phyloP scores from a whole-genome alignment of 2,113 vertebrate genomes.

The Macrotis lagotis region DNA sequence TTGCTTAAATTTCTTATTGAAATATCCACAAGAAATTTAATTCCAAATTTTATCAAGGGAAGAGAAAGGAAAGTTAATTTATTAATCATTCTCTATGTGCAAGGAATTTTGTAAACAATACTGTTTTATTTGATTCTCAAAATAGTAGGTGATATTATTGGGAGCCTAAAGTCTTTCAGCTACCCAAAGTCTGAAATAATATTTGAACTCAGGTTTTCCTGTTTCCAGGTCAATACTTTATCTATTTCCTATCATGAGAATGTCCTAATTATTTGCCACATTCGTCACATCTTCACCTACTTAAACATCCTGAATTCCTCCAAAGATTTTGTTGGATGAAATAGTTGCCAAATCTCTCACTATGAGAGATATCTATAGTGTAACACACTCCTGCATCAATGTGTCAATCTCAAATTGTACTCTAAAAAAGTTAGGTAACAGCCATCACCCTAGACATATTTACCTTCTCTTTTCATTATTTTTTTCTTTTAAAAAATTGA shows the following conservation, averaged over 20 bases:
- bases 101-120: not conserved
- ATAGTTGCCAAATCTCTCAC: not conserved
- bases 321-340: not conserved
- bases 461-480: not conserved
- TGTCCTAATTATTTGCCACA: not conserved
- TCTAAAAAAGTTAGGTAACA: not conserved
- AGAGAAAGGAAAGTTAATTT: not conserved
- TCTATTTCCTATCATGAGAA: not conserved
- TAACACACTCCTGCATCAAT: not conserved
- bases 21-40: not conserved
- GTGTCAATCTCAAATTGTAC: not conserved
- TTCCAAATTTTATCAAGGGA: not conserved
- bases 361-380: not conserved
- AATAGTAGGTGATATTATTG: not conserved
- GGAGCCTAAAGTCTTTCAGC: not conserved
- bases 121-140: not conserved
- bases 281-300: not conserved
- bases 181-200: not conserved
- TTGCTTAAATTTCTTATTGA: not conserved
- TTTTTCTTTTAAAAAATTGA: not conserved
- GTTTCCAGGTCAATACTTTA: not conserved
- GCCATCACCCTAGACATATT: not conserved
- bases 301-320: not conserved
- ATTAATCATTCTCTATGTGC: not conserved
- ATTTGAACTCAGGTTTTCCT: not conserved